Percentiles rank a stretch among this genome's conserved stretches.
Evolutionary conservation across 2,797 vertebrate genomes (phyloP).

Genomic region (Tapirus indicus): DNA sequence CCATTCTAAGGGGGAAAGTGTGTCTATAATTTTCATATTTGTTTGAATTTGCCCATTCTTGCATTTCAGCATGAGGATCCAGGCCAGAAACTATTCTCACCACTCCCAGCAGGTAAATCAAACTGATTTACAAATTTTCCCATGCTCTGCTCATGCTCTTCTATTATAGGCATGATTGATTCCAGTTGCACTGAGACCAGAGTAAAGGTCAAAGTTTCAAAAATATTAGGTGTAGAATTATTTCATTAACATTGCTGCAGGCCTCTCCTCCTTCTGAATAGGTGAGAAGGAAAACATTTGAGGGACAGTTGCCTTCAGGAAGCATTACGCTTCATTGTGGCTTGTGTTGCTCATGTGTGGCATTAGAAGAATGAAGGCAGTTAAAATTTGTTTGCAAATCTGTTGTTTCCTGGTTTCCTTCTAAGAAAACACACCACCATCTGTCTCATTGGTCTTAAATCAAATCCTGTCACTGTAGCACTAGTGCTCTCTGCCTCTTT

Average conservation of each 20-base stretch:
- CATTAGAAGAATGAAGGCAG: conserved; percentile 73
- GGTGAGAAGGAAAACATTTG: conserved; percentile 34
- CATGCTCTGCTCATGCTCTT: background rate
- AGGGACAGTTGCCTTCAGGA: conserved; percentile 65
- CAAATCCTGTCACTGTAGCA: conserved; percentile 60
- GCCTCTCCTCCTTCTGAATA: conserved; percentile 15
- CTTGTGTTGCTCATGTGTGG: conserved; percentile 41
- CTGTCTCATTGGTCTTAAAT: conserved; percentile 80
- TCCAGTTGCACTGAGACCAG: background rate
- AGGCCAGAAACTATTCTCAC: conserved; percentile 6
- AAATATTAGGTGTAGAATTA: background rate
- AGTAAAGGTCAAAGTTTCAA: conserved; percentile 17
- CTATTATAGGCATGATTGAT: background rate
- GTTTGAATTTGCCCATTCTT: background rate
- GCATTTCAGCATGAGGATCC: conserved; percentile 9
- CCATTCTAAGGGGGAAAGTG: background rate
- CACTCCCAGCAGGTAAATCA: background rate
- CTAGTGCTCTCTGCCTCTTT: conserved; percentile 18
- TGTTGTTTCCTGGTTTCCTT: conserved; percentile 77
- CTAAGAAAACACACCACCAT: conserved; percentile 76
- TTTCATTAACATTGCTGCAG: background rate
- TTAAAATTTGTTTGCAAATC: conserved; percentile 83
- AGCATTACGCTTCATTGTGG: conserved; percentile 63
- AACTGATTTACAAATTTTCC: background rate
- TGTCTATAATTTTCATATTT: background rate